Conservation (phyloP, 2,797 vertebrate species). For the Staurois parvus region DNA sequence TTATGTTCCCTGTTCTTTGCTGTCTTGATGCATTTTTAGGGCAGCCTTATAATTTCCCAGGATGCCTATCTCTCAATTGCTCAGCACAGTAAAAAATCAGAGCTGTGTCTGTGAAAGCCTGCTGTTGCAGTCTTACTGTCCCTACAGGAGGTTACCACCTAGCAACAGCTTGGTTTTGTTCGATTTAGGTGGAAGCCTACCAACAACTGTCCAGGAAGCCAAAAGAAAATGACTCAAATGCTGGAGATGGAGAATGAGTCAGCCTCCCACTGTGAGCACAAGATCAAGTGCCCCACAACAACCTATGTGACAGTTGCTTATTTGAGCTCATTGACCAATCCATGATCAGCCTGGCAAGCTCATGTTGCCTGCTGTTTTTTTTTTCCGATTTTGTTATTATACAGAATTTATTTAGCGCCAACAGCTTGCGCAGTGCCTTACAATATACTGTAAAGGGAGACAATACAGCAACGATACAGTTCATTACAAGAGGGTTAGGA, state of each 20-base stretch:
- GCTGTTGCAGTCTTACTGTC: background rate
- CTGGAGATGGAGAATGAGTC: no score
- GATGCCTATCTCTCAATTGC: constrained; percentile 1
- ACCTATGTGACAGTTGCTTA: no score
- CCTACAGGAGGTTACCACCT: background rate
- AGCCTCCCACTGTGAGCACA: no score
- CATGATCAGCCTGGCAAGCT: background rate
- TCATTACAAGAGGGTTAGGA: no score
- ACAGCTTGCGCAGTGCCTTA: no score
- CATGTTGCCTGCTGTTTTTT: background rate
- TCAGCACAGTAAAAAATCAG: background rate
- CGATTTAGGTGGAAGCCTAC: background rate
- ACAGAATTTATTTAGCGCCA: no score
- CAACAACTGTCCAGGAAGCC: no score
- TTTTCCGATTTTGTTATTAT: no score
- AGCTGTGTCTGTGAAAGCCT: background rate
- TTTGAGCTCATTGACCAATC: background rate
- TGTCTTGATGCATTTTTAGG: background rate
- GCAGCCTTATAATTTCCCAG: constrained; percentile 21
- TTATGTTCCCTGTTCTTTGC: constrained; percentile 22
- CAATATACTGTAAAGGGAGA: no score
- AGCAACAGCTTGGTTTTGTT: background rate
- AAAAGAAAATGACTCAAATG: no score
- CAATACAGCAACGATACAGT: no score
- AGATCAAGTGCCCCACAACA: no score